Evolutionary conservation across 2,797 vertebrate species (phyloP), one percentile per base, ranked within the genome.

Genomic region (Bradypodion ventrale): DNA sequence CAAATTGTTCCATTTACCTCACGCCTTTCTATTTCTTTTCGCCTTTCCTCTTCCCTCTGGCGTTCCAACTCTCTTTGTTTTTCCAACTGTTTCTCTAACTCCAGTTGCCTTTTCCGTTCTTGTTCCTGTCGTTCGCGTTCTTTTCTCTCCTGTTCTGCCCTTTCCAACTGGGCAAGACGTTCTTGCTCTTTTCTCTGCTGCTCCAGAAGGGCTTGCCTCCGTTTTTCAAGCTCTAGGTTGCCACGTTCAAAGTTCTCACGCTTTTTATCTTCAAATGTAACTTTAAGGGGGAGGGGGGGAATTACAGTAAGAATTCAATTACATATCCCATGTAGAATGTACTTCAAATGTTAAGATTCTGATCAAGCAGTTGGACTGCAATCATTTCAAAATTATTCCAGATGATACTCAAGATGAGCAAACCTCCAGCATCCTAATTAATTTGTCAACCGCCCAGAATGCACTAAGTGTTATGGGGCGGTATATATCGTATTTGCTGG

Each of bases 201-300:
- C 93, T 99, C 98, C 91, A 98, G 91, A 62, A 99, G 96, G 0
- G 98, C 98, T 90, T 98, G 98, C 0, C 98, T 92, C 2, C 98
- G 95, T 89, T 99, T 99, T 94, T 99, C 98, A 93, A 99, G 91
- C 89, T 99, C 99, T 94, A 99, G 96, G 92, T 97, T 99, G 49
- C 99, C 98, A 4, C 98, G 97, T 90, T 99, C 99, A 75, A 99
- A 99, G 93, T 99, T 99, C 91, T 99, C 98, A 46, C 99, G 95
- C 90, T 99, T 99, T 93, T 99, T 99, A 90, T 99, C 98, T 93
- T 99, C 98, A 80, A 99, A 99, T 0, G 98, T 98, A 85, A 99
- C 98, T 99, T 91, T 0, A 66, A 80, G 1, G 66, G 56, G 3
- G 46, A 63, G 56, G 2, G 42, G 68, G 77, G 87, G 89, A 29